Conservation (phyloP, 1,140 invertebrate genomes). For the Pseudoatta argentina region DNA sequence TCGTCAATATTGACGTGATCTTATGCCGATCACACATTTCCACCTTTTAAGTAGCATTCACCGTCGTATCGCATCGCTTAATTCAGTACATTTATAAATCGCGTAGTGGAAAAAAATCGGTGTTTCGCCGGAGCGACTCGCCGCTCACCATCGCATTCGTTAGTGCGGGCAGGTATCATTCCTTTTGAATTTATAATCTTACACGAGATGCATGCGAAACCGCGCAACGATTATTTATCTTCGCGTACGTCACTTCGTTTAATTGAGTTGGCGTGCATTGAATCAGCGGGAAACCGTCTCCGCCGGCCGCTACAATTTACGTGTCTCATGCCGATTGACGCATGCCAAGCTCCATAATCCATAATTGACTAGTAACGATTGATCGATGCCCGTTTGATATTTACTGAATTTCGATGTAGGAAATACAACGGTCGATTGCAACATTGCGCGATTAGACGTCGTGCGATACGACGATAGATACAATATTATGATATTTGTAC, state of each 20-base stretch:
- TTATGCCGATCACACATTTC: not conserved
- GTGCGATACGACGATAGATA: not conserved
- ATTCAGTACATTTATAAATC: constrained; percentile 53
- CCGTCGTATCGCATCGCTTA: constrained; percentile 21
- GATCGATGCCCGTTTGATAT: constrained; percentile 55
- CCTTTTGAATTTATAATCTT: constrained; percentile 73
- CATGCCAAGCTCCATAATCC: constrained; percentile 65
- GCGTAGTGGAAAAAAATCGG: constrained; percentile 48
- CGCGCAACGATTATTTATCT: constrained; percentile 69
- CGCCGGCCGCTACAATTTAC: constrained; percentile 63
- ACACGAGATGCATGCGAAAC: constrained; percentile 23
- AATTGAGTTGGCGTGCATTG: constrained; percentile 67
- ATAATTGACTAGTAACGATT: constrained; percentile 66
- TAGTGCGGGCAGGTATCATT: constrained; percentile 42
- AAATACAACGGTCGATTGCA: not conserved
- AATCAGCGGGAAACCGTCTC: constrained; percentile 37
- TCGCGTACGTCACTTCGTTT: constrained; percentile 68
- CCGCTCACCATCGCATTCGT: constrained; percentile 41
- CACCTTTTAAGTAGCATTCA: not conserved
- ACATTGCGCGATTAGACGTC: not conserved
- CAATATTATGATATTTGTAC: not conserved
- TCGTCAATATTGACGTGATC: not conserved
- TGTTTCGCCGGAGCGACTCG: not conserved
- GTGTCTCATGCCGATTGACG: constrained; percentile 64
- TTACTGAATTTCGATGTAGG: constrained; percentile 29